A percentile compares a stretch with the other conserved stretches of the same genome.
phyloP scores from a whole-genome alignment of 2,797 vertebrate genomes.

The Vireo griseus region DNA sequence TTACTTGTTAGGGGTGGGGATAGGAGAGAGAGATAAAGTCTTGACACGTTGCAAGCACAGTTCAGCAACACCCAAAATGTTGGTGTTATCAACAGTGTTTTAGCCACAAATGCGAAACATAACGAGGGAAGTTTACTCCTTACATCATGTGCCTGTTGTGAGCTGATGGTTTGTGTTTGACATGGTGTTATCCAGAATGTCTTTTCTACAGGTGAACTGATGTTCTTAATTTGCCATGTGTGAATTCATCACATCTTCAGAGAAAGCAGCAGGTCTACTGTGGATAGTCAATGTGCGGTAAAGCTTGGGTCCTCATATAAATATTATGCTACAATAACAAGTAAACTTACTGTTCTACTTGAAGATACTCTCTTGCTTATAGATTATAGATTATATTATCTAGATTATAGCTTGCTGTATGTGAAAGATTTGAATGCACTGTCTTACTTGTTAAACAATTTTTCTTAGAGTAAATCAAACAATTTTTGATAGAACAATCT shows the following conservation, averaged over 20 bases:
- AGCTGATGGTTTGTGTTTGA: neutral
- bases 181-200: neutral
- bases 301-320: neutral
- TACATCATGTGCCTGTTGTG: neutral
- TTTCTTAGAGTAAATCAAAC: neutral
- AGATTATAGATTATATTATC: too few species aligned
- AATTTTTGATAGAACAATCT: neutral
- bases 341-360: neutral
- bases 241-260: neutral
- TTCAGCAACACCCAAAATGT: neutral
- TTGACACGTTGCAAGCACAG: neutral
- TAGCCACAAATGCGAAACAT: neutral
- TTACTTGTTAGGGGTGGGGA: neutral
- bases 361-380: neutral
- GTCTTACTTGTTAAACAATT: neutral
- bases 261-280: neutral
- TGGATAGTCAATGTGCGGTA: neutral
- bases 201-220: neutral
- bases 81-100: neutral
- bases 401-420: neutral
- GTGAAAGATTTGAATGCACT: neutral
- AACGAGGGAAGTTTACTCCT: neutral
- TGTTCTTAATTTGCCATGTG: neutral
- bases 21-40: neutral
- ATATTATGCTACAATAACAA: neutral